Evolutionary conservation across 2,888 invertebrate species (phyloP), one percentile per base, ranked within the genome.

Genomic region (Caradrina clavipalpis): DNA sequence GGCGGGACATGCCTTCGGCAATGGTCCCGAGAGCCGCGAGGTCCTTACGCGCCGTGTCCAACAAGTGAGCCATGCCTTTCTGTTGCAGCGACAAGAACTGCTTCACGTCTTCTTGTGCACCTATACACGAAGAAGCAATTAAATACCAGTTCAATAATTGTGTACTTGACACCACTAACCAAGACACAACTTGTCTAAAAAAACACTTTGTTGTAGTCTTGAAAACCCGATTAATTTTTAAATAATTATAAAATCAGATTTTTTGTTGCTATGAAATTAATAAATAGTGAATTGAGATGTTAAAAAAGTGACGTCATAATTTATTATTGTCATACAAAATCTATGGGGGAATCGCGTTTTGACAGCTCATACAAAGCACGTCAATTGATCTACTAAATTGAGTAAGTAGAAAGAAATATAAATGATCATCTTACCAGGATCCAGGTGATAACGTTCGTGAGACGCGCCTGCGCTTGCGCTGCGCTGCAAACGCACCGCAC

Each of bases 71-170:
- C 96, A 99, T 98, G 0, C 99, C 99, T 74, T 97, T 97, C 89
- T 99, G 99, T 88, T 99, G 98, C 95, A 98, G 97, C 57, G 97
- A 96, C 68, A 99, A 93, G 92, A 98, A 98, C 95, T 98, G 96
- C 80, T 97, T 97, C 89, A 97, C 96, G 88, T 97, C 97, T 81
- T 97, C 97, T 92, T 97, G 97, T 5, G 97, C 97, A 82, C 97
- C 97, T 90, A 89, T 10, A 54, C 76, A 70, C 21, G 61, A 22
- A 70, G 54, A 45, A 19, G 13, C 31, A 4, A 21, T 55, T 6
- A 31, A 15, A 11, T 31, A 26, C 19, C 10, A 47, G 17, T 17
- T 17, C 50, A 54, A 56, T 49, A 49, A n/a, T 3, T 51, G 2
- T n/a, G n/a, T n/a, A n/a, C n/a, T n/a, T n/a, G n/a, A n/a, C n/a